Conservation (phyloP, 92 coral and sea anemone species). For the Epizoanthus scotinus region DNA sequence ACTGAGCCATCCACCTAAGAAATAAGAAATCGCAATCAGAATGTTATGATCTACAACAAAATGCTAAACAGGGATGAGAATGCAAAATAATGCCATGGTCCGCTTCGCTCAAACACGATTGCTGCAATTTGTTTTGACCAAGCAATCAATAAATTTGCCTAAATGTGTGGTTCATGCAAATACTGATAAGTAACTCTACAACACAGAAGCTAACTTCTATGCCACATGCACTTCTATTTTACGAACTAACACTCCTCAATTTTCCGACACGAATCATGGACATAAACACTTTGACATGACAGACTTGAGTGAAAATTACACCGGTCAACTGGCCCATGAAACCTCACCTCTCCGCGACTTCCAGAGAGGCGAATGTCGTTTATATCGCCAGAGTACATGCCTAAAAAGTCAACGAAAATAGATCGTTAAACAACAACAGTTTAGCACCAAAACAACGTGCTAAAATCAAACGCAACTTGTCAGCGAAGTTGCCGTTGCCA, state of each 20-base stretch:
- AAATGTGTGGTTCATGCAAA: constrained; percentile 38
- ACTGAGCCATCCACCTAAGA: constrained; percentile 67
- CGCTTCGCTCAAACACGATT: constrained; percentile 23
- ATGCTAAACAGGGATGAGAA: constrained; percentile 25
- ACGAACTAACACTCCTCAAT: constrained; percentile 5
- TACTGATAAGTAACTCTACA: constrained; percentile 22
- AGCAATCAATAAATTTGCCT: constrained; percentile 25
- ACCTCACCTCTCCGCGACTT: constrained; percentile 93
- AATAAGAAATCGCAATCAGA: constrained; percentile 10
- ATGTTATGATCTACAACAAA: constrained; percentile 22
- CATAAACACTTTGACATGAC: constrained; percentile 58
- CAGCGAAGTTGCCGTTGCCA: constrained; percentile 62
- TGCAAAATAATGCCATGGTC: constrained; percentile 34
- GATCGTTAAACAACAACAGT: constrained; percentile 7
- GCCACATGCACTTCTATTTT: not conserved
- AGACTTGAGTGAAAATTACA: constrained; percentile 21
- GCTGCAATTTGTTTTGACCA: constrained; percentile 30
- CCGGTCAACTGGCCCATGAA: constrained; percentile 57
- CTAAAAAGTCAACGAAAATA: constrained; percentile 43
- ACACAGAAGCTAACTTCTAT: not conserved
- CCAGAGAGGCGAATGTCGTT: constrained; percentile 95
- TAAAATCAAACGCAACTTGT: constrained; percentile 49
- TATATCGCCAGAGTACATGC: constrained; percentile 86
- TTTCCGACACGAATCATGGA: constrained; percentile 33
- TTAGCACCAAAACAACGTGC: constrained; percentile 20